These are phyloP conservation scores for Berghia stephanieae DNA, from an alignment of 1,140 invertebrate species.

Conservation along the genomic window DNA sequence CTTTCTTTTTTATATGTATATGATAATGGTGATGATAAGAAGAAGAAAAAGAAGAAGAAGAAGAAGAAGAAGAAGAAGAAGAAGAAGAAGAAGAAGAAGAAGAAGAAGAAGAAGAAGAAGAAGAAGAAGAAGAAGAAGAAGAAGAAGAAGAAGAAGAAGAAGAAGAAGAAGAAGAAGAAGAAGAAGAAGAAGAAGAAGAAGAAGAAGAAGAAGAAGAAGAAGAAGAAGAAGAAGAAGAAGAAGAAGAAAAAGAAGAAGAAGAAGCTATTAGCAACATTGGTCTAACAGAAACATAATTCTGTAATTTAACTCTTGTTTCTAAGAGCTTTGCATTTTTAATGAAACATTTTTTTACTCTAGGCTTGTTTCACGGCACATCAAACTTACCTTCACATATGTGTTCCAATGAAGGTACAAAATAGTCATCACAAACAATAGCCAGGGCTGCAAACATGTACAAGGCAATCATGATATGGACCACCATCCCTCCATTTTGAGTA, in stretches of 20 bases:
- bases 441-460: constrained; percentile 67
- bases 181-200: not conserved
- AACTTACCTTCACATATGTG: constrained; percentile 23
- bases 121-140: not conserved
- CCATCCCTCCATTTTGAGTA: constrained; percentile 64
- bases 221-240: not conserved
- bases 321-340: not conserved
- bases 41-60: too few relatives aligned
- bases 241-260: not conserved
- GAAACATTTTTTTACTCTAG: not conserved
- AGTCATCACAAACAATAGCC: constrained; percentile 66
- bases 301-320: not conserved
- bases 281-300: not conserved
- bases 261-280: not conserved
- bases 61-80: not conserved
- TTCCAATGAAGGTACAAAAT: constrained; percentile 63
- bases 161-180: not conserved
- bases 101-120: not conserved
- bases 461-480: constrained; percentile 65
- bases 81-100: not conserved
- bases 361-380: too few relatives aligned
- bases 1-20: too few relatives aligned
- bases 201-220: not conserved
- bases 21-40: too few relatives aligned
- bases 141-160: not conserved